Evolutionary conservation across 1,140 invertebrate species (phyloP), one percentile per base, ranked within the genome.

Genomic region (Caenorhabditis brenneri): DNA sequence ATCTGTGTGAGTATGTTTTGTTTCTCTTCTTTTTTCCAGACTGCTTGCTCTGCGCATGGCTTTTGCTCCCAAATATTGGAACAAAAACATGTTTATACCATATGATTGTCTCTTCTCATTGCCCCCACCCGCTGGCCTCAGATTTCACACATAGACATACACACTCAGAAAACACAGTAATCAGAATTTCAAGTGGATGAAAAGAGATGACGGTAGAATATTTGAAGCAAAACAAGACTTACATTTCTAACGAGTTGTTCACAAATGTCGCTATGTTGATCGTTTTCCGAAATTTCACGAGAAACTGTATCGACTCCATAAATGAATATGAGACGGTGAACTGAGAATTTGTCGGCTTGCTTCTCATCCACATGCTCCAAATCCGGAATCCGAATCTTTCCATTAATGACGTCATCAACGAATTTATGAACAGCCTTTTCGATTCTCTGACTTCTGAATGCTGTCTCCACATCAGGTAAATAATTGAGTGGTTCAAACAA

Each of bases 321-420:
- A 24, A 82, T 58, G 42, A 82, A 82, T 22, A 82, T 82, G 16
- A 82, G 58, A n/a, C 81, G 46, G 42, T 82, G 81, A n/a, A 82
- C 60, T 1, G 39, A 48, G 58, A 69, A 82, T 22, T 55, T 51
- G 46, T 82, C 81, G n/a, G 60, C 22, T 46, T 81, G 80, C 15
- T 74, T 74, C 36, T 74, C 53, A 27, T 60, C 81, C 15, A 49
- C 60, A 22, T 65, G 42, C 29, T 82, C 81, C 81, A 82, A 46
- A 29, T 82, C 60, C n/a, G 81, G 81, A 65, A 82, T 74, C 12
- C 48, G 55, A 46, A 82, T 69, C 22, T 58, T 69, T 49, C 60
- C 42, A 19, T 74, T 46, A 1, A 46, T 82, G 24, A 82, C 81
- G 24, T 82, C 42, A 15, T 82, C 42, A 33, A 82, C 60, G 31